phyloP scores from a whole-genome alignment of 2,797 vertebrate species.

The Melanotaenia nigrans region DNA sequence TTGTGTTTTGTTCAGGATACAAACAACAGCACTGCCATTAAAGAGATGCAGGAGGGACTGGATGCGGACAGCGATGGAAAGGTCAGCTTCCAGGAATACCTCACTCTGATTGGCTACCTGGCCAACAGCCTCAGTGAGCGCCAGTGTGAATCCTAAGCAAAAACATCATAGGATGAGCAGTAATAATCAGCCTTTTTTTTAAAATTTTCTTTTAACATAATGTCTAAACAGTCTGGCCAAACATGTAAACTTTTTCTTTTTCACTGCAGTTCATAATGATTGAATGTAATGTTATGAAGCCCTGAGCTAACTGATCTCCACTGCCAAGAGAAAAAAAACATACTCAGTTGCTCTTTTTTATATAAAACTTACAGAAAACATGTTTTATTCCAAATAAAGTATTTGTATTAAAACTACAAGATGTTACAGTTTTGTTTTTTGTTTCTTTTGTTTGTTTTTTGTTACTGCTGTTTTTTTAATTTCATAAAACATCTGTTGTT shows the following conservation, averaged over 20 bases:
- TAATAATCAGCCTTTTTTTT: conserved; percentile 13
- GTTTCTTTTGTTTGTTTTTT: no score
- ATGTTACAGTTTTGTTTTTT: no score
- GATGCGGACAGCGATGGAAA: conserved; percentile 79
- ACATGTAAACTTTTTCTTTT: conserved; percentile 1
- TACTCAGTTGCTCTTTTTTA: conserved; percentile 45
- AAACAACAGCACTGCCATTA: conserved; percentile 63
- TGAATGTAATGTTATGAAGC: conserved; percentile 14
- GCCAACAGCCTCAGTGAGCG: conserved; percentile 68
- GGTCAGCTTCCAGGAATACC: conserved; percentile 81
- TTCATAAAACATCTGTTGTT: neutral
- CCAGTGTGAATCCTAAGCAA: conserved; percentile 9
- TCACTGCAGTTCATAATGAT: conserved; percentile 17
- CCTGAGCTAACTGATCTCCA: conserved; percentile 24
- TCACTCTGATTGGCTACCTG: conserved; percentile 78
- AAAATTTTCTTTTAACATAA: no score
- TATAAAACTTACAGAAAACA: conserved; percentile 37
- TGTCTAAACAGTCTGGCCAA: conserved; percentile 29
- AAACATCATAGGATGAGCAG: conserved; percentile 43
- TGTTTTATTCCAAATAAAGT: conserved; percentile 64
- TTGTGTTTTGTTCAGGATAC: conserved; percentile 67
- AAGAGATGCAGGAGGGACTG: conserved; percentile 77
- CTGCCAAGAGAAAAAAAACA: conserved; percentile 41
- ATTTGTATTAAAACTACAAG: conserved; percentile 54
- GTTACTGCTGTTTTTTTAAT: neutral